These are phyloP conservation scores for Felis chaus DNA, from an alignment of 2,113 vertebrate species.

Conservation along the genomic window DNA sequence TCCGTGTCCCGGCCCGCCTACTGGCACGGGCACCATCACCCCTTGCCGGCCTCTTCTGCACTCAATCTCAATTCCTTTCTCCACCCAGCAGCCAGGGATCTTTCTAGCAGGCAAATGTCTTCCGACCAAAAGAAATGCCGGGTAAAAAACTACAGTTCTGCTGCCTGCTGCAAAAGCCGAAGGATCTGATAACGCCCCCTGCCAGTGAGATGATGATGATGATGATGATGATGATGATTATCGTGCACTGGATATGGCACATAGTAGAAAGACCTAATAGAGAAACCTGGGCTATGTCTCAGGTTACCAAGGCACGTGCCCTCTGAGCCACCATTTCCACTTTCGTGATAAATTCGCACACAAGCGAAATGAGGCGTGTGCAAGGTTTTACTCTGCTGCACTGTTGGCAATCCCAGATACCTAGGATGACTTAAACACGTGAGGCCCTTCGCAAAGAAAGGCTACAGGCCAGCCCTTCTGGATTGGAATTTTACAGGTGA, in stretches of 20 bases:
- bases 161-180: background rate
- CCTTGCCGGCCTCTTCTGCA: background rate
- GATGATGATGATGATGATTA: background rate
- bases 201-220: background rate
- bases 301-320: background rate
- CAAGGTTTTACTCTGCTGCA: background rate
- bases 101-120: background rate
- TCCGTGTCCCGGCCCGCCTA: background rate
- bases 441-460: background rate
- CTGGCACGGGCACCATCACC: background rate
- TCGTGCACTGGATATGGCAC: background rate
- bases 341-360: background rate
- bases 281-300: background rate
- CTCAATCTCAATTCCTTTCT: background rate
- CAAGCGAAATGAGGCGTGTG: background rate
- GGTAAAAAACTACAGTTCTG: background rate
- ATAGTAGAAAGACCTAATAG: background rate
- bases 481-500: background rate
- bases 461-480: background rate
- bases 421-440: background rate
- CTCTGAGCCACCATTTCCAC: background rate
- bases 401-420: background rate
- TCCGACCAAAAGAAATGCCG: background rate
- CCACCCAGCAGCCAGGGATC: background rate
- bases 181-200: background rate